phyloP scores from a whole-genome alignment of 2,888 invertebrate genomes.

The Pseudococcus viburni region DNA sequence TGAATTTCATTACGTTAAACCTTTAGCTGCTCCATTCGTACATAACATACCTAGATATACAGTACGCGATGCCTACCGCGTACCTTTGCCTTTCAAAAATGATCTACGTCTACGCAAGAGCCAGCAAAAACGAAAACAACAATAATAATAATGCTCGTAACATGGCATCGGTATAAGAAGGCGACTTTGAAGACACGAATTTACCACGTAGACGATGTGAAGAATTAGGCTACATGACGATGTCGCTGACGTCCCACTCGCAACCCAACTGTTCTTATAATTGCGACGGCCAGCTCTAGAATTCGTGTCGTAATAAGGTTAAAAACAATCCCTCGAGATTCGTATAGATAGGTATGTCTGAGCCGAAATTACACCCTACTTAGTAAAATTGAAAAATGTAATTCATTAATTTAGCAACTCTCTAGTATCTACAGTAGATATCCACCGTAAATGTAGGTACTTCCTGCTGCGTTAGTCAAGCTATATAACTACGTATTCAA shows the following conservation, averaged over 20 bases:
- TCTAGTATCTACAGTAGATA: neutral
- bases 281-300: neutral
- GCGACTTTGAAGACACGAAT: too few species aligned
- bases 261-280: neutral
- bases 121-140: neutral
- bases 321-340: slow-evolving; percentile 23
- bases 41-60: neutral
- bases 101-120: neutral
- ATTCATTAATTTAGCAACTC: neutral
- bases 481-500: neutral
- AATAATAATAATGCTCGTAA: neutral
- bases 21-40: neutral
- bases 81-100: neutral
- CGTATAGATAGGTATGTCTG: neutral
- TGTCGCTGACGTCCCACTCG: too few species aligned
- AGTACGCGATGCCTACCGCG: neutral
- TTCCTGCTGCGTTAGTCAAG: neutral
- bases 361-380: slow-evolving; percentile 6
- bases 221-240: too few species aligned
- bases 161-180: too few species aligned
- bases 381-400: slow-evolving; percentile 31
- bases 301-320: neutral
- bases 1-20: slow-evolving; percentile 14
- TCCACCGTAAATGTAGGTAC: neutral
- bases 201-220: too few species aligned